Conservation (phyloP, 2,113 vertebrate genomes). For the Aptenodytes forsteri region DNA sequence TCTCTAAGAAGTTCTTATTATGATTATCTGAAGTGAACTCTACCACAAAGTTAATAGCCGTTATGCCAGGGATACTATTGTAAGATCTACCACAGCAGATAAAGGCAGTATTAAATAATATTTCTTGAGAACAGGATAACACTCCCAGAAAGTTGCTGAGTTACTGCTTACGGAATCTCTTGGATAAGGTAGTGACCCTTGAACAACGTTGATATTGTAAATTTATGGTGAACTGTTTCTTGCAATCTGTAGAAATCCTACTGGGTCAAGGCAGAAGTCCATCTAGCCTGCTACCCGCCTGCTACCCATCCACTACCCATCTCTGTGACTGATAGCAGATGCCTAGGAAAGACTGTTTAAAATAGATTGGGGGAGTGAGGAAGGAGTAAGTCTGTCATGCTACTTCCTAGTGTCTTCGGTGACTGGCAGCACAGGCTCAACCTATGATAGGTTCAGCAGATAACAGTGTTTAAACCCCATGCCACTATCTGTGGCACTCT, state of each 20-base stretch:
- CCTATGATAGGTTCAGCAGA: not conserved
- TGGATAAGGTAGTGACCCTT: not conserved
- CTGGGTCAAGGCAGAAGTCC: not conserved
- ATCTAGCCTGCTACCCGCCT: not conserved
- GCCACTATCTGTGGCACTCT: rapidly evolving
- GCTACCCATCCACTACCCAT: not conserved
- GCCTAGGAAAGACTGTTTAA: not conserved
- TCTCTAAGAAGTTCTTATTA: not conserved
- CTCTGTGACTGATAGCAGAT: not conserved
- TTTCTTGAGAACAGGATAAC: not conserved
- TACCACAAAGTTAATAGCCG: not conserved
- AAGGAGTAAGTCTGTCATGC: not conserved
- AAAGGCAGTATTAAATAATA: not conserved
- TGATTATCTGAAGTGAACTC: not conserved
- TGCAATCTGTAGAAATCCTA: not conserved
- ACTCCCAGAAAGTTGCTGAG: not conserved
- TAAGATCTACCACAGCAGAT: not conserved
- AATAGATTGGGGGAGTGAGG: not conserved
- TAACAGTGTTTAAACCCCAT: not conserved
- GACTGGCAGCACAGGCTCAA: not conserved
- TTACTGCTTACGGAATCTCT: not conserved
- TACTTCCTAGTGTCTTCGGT: not conserved
- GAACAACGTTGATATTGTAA: not conserved
- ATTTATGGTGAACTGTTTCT: not conserved
- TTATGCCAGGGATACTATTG: not conserved